phyloP scores from a whole-genome alignment of 1,140 invertebrate genomes.

The Drosophila lini region DNA sequence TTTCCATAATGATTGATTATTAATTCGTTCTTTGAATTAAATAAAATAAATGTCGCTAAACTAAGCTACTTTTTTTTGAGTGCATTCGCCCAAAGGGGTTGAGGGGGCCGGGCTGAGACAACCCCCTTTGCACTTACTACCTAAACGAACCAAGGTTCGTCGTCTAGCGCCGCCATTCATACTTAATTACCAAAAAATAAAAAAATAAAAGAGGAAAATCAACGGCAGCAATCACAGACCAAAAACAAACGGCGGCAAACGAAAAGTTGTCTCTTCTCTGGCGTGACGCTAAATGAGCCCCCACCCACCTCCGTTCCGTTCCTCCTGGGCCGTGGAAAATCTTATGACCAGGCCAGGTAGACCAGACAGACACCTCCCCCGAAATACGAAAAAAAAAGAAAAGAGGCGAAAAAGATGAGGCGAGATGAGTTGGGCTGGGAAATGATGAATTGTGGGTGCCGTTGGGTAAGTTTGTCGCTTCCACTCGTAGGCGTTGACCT shows the following conservation, averaged over 20 bases:
- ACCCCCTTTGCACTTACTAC: constrained; percentile 54
- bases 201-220: constrained; percentile 36
- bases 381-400: constrained; percentile 2
- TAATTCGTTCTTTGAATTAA: not conserved
- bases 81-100: constrained; percentile 5
- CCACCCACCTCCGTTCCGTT: constrained; percentile 15
- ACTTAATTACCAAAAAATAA: constrained; percentile 78
- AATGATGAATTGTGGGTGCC: constrained; percentile 79
- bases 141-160: constrained; percentile 53
- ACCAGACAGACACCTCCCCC: constrained; percentile 53
- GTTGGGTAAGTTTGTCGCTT: constrained; percentile 76
- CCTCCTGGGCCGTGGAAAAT: constrained; percentile 45
- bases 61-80: not conserved
- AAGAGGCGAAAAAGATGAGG: constrained; percentile 12
- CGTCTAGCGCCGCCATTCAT: constrained; percentile 80
- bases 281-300: constrained; percentile 72
- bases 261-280: constrained; percentile 66
- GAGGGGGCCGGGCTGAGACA: constrained; percentile 16
- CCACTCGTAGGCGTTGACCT: constrained; percentile 77
- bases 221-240: constrained; percentile 29
- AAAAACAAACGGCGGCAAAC: constrained; percentile 32
- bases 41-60: not conserved
- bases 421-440: constrained; percentile 40
- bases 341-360: constrained; percentile 78
- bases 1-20: not conserved